Percentiles rank a stretch among this genome's conserved stretches.
Conservation (phyloP, 2,797 vertebrate genomes). For the Gadopsis marmoratus region DNA sequence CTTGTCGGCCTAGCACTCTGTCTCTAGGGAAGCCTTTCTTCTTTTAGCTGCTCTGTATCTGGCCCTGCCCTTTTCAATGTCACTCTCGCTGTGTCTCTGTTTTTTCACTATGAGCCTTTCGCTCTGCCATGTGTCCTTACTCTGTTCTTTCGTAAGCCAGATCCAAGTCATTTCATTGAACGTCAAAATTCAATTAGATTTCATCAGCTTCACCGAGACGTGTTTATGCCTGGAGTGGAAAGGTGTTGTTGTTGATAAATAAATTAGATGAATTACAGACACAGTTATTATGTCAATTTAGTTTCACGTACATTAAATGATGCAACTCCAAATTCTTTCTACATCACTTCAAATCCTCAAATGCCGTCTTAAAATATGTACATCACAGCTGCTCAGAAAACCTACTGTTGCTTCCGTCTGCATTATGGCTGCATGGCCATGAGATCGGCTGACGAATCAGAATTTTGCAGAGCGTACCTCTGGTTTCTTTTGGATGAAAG, state of each 20-base stretch:
- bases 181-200: conserved; percentile 41
- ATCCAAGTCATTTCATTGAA: conserved; percentile 27
- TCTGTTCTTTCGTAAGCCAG: conserved; percentile 24
- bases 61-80: conserved; percentile 75
- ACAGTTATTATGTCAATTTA: conserved; percentile 9
- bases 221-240: conserved; percentile 28
- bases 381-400: conserved; percentile 5
- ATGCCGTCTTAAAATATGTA: neutral
- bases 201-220: neutral
- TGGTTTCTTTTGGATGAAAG: conserved; percentile 33
- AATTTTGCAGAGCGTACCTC: conserved; percentile 14
- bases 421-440: neutral
- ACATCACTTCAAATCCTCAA: neutral
- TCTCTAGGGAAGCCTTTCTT: conserved; percentile 74
- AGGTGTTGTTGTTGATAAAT: conserved; percentile 26
- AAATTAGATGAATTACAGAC: conserved; percentile 32
- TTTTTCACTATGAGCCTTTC: conserved; percentile 53
- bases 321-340: neutral
- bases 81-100: conserved; percentile 54
- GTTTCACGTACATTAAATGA: neutral
- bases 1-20: conserved; percentile 50
- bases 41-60: conserved; percentile 72
- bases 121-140: conserved; percentile 33
- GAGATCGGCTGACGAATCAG: conserved; percentile 32
- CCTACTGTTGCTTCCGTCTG: conserved; percentile 11